Evolutionary conservation across 2,113 vertebrate genomes (phyloP).

Genomic region (Bombycilla garrulus): DNA sequence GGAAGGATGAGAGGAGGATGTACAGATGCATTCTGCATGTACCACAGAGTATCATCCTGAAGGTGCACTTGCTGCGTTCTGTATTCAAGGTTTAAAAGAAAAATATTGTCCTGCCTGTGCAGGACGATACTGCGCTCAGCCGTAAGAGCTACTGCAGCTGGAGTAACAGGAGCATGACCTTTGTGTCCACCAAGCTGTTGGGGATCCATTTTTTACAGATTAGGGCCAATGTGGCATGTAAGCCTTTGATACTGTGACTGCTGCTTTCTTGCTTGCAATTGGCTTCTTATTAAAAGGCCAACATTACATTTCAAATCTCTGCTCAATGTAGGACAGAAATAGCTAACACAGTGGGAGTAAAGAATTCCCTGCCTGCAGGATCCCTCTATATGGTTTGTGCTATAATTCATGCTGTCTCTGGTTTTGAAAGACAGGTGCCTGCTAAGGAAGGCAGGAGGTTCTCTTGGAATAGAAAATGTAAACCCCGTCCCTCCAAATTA

Average conservation of each 20-base stretch:
- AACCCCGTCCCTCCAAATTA: no score
- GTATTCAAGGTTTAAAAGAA: background rate
- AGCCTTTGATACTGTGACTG: background rate
- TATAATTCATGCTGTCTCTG: no score
- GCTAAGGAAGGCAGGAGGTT: no score
- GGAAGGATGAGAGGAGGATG: background rate
- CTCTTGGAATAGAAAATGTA: no score
- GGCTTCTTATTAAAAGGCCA: background rate
- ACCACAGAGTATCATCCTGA: background rate
- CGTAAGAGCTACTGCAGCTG: background rate
- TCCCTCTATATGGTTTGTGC: background rate
- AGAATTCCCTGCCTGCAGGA: background rate
- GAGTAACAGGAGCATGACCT: background rate
- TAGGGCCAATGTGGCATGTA: background rate
- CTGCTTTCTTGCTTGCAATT: background rate
- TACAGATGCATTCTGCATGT: background rate
- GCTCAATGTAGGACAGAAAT: background rate
- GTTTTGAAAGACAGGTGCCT: no score
- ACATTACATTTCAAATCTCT: background rate
- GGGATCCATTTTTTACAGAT: background rate
- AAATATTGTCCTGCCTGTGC: background rate
- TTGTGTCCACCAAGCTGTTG: background rate
- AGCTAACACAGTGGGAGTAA: background rate
- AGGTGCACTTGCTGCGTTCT: background rate
- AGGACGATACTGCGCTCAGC: accelerated